These are phyloP conservation scores for Picus viridis DNA, from an alignment of 2,797 vertebrate genomes.

Conservation along the genomic window DNA sequence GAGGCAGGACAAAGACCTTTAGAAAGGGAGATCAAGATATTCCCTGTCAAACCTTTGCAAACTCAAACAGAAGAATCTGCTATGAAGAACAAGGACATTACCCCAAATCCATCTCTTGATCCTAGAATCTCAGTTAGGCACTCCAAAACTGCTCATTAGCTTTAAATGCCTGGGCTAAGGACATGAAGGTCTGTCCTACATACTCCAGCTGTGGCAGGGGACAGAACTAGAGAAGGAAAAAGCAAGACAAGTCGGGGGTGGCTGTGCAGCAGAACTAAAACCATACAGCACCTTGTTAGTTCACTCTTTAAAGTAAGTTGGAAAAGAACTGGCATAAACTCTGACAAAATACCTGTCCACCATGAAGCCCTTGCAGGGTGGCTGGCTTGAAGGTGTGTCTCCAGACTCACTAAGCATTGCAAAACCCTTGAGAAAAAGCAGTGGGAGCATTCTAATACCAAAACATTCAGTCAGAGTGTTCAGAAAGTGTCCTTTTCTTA, in stretches of 20 bases:
- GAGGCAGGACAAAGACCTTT: not conserved
- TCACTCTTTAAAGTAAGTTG: not conserved
- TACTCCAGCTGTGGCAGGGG: not conserved
- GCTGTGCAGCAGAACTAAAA: not conserved
- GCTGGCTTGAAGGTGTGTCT: not conserved
- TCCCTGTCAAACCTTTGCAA: not conserved
- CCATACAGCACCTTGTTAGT: not conserved
- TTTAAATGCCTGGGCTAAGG: accelerated
- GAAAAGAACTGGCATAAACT: not conserved
- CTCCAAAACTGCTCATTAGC: not conserved
- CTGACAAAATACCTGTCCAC: not conserved
- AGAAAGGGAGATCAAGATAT: not conserved
- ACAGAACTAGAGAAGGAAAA: not conserved
- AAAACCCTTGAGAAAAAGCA: not conserved
- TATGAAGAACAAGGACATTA: not conserved
- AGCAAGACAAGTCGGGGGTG: not conserved
- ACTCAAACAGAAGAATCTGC: not conserved
- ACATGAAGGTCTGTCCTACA: not conserved
- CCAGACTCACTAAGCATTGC: not conserved
- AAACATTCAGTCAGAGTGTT: no score
- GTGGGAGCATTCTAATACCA: no score
- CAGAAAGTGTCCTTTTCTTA: no score
- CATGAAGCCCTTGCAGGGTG: not conserved
- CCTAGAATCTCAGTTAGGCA: not conserved
- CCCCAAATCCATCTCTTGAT: not conserved